These are phyloP conservation scores for Drosophila yooni DNA, from an alignment of 2,888 invertebrate species.

Conservation along the genomic window DNA sequence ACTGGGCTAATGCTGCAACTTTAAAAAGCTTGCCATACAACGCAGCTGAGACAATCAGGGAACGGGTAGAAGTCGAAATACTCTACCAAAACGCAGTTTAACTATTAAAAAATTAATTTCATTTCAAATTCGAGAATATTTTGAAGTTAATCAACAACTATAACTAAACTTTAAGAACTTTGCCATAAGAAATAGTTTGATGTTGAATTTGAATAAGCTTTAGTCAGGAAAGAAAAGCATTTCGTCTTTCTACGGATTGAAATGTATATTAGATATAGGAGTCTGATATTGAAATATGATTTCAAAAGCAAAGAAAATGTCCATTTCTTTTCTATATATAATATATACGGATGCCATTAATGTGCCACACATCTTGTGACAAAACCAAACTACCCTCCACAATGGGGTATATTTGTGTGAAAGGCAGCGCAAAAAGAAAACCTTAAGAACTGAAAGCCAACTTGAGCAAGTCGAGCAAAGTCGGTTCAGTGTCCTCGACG, in stretches of 20 bases:
- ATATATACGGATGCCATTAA: not conserved
- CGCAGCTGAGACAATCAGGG: not conserved
- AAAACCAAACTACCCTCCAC: not conserved
- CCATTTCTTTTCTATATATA: not conserved
- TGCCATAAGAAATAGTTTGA: not conserved
- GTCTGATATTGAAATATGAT: not conserved
- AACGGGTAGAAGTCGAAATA: not conserved
- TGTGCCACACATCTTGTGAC: not conserved
- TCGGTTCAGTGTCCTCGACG: slow-evolving; percentile 40
- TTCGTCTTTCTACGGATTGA: too few species aligned
- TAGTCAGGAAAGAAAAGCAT: not conserved
- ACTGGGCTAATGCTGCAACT: slow-evolving; percentile 73
- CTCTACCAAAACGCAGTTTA: not conserved
- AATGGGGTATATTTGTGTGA: not conserved
- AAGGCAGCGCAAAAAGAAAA: slow-evolving; percentile 1
- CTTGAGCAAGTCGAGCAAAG: slow-evolving; percentile 19
- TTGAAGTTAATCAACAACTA: not conserved
- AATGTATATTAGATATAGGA: not conserved
- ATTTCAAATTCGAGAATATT: not conserved
- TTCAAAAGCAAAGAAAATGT: not conserved
- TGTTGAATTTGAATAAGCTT: not conserved
- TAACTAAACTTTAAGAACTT: not conserved
- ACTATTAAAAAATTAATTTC: not conserved
- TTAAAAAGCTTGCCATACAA: slow-evolving; percentile 58
- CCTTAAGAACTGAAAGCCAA: slow-evolving; percentile 34